Evolutionary conservation across 2,888 invertebrate species (phyloP), one percentile per base, ranked within the genome.

Genomic region (Sminthurinus aureus): DNA sequence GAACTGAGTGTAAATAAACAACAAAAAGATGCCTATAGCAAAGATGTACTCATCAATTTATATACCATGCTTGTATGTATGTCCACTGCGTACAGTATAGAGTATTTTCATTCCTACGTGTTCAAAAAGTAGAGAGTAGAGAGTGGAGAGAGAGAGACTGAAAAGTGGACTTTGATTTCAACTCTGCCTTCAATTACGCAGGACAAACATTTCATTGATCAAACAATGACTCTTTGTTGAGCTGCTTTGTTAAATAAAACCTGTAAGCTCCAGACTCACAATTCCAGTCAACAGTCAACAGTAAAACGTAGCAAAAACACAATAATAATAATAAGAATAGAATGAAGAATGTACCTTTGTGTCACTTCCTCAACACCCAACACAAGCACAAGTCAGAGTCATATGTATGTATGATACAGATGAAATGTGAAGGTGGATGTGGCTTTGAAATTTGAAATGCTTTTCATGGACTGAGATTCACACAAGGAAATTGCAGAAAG

Each of bases 171-270:
- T 69, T 69, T 69, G 69, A 69, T 69, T 69, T 22, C n/a, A 69
- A 69, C 69, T 20, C 69, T 69, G 69, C 69, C 69, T 69, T 69
- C 69, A 81, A 74, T 84, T 76, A 83, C 79, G 75, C 26, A 79
- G 77, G 64, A 81, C 81, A 81, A 83, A 76, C 71, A 67, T 67
- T 73, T 22, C 80, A 20, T 52, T 71, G 52, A 24, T 58, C 80
- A 74, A 80, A 74, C 73, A 80, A 80, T 71, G 58, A 50, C 50
- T 26, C 75, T 75, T 75, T 75, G 75, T 75, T 38, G 3, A 38
- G 15, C 75, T 75, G 15, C 18, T 75, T 75, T 75, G 75, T 50
- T 75, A 50, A 50, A 51, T 38, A 73, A 51, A 50, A 75, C 75
- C 51, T 75, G 75, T 51, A 50, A 75, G 26, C 51, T 38, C 38